phyloP scores from a whole-genome alignment of 1,140 invertebrate species.

The Ridgeia piscesae region DNA sequence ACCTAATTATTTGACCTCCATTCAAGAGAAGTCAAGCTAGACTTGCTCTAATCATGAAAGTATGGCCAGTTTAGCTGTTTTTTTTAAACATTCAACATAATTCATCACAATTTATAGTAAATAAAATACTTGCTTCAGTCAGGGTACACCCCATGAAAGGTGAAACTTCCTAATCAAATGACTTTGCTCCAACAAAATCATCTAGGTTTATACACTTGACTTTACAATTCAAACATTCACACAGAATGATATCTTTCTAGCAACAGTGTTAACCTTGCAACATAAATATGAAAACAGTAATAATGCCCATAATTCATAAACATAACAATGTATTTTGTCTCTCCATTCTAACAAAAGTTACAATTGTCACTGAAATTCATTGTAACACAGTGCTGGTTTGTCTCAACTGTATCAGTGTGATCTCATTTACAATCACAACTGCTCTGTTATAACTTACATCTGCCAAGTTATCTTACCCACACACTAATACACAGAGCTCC shows the following conservation, averaged over 20 bases:
- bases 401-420: not conserved
- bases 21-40: not conserved
- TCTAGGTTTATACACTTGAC: not conserved
- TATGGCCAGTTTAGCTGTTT: not conserved
- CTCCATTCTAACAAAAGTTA: no score
- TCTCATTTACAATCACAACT: not conserved
- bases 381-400: not conserved
- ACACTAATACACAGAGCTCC: not conserved
- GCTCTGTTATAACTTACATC: no score
- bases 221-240: not conserved
- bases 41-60: not conserved
- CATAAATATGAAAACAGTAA: not conserved
- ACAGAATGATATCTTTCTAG: not conserved
- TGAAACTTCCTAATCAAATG: not conserved
- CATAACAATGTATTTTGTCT: not conserved
- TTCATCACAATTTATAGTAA: not conserved
- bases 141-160: not conserved
- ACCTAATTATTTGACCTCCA: not conserved
- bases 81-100: not conserved
- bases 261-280: not conserved
- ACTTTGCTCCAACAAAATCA: not conserved
- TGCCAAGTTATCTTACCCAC: not conserved
- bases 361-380: not conserved
- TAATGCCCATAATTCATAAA: not conserved
- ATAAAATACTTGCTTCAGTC: not conserved